Conservation (phyloP, 2,797 vertebrate genomes). For the Pygocentrus nattereri region DNA sequence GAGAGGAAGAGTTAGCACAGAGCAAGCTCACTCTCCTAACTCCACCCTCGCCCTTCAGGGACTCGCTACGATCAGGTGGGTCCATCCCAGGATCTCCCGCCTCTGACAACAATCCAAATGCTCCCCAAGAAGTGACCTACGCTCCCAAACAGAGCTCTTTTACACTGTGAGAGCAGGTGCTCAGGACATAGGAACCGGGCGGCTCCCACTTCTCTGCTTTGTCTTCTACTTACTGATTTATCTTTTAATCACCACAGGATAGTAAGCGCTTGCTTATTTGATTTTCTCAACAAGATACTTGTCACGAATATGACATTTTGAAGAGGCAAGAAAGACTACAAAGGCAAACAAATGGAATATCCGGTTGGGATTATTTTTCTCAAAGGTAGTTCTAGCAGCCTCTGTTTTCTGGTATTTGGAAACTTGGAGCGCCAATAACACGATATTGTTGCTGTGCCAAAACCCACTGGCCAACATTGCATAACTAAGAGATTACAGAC, state of each 20-base stretch:
- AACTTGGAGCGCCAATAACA: conserved; percentile 28
- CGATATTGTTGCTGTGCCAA: conserved; percentile 27
- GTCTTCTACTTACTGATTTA: conserved; percentile 22
- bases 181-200: conserved; percentile 32
- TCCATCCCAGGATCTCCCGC: conserved; percentile 85
- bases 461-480: conserved; percentile 18
- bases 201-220: conserved; percentile 14
- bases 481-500: conserved; percentile 15
- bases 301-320: conserved; percentile 10
- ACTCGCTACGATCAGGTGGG: conserved; percentile 90
- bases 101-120: conserved; percentile 58
- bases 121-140: conserved; percentile 50
- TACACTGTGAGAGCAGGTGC: conserved; percentile 87
- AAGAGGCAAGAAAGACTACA: conserved; percentile 19
- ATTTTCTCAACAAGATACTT: conserved; percentile 10
- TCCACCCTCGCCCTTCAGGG: conserved; percentile 96
- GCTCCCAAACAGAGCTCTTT: conserved; percentile 91
- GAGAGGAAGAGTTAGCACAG: conserved; percentile 75
- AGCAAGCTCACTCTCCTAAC: conserved; percentile 88
- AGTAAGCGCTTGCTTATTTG: conserved; percentile 35
- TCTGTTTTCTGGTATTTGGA: conserved; percentile 42
- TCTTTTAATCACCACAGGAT: conserved; percentile 7
- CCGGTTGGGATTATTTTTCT: conserved; percentile 46
- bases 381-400: conserved; percentile 1
- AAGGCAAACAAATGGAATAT: conserved; percentile 28